Conservation (phyloP, 2,797 vertebrate species). For the Falco cherrug region DNA sequence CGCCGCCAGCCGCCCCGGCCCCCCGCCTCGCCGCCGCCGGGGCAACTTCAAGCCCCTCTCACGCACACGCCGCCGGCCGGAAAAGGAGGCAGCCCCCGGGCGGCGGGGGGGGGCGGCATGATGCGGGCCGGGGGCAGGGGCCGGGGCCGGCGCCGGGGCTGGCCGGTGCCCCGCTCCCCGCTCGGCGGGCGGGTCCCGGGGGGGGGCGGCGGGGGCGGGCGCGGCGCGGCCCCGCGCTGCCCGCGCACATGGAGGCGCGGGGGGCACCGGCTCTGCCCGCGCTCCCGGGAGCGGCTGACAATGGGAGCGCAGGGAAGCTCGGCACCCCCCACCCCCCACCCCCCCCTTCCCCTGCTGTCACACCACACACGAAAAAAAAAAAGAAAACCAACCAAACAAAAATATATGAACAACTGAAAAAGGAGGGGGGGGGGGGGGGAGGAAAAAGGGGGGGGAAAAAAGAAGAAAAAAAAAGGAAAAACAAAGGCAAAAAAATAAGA, state of each 20-base stretch:
- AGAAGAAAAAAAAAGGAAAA: no score
- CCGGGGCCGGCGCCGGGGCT: slow-evolving; percentile 67
- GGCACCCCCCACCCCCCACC: slow-evolving; percentile 53
- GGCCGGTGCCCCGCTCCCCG: slow-evolving; percentile 57
- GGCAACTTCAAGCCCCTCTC: slow-evolving; percentile 70
- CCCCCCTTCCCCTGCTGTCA: slow-evolving; percentile 70
- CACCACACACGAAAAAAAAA: slow-evolving; percentile 58
- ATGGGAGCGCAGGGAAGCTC: slow-evolving; percentile 67
- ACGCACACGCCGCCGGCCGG: slow-evolving; percentile 44
- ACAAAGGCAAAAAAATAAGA: no score
- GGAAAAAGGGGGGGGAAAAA: no score
- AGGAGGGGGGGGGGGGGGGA: accelerated
- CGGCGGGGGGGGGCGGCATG: slow-evolving; percentile 54
- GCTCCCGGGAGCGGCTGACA: slow-evolving; percentile 75
- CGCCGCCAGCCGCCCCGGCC: slow-evolving; percentile 73
- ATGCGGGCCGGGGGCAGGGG: slow-evolving; percentile 55
- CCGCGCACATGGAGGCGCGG: slow-evolving; percentile 53
- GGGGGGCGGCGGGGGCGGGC: background rate
- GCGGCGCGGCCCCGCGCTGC: slow-evolving; percentile 29
- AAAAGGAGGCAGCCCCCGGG: slow-evolving; percentile 68
- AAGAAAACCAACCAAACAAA: background rate
- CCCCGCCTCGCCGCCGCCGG: slow-evolving; percentile 20
- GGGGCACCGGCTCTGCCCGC: slow-evolving; percentile 70
- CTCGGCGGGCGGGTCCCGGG: slow-evolving; percentile 21
- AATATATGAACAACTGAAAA: no score